Evolutionary conservation across 2,113 vertebrate species (phyloP).

Genomic region (Stigmatopora argus): DNA sequence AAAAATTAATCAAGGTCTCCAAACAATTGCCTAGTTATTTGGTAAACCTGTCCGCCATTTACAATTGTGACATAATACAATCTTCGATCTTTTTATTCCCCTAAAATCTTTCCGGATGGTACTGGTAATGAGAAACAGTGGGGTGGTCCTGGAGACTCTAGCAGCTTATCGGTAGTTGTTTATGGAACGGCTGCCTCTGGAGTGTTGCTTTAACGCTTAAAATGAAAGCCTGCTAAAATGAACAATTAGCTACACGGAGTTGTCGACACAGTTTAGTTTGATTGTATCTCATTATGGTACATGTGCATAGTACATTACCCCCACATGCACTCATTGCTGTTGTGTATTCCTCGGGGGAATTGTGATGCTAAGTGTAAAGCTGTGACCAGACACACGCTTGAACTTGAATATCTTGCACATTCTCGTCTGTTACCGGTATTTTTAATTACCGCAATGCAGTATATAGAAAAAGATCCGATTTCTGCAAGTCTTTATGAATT

Average conservation of each 20-base stretch:
- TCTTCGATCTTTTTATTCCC: background rate
- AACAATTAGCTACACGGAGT: conserved; percentile 28
- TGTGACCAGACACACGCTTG: conserved; percentile 11
- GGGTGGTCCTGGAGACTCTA: background rate
- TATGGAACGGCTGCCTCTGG: background rate
- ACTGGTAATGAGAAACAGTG: no score
- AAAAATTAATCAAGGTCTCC: no score
- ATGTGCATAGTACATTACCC: conserved; percentile 49
- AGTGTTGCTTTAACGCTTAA: background rate
- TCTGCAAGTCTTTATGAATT: background rate
- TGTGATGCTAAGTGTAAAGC: conserved; percentile 29
- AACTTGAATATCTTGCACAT: conserved; percentile 17
- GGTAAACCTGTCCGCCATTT: no score
- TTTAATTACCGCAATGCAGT: background rate
- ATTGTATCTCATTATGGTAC: conserved; percentile 50
- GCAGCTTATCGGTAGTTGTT: background rate
- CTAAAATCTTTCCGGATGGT: background rate
- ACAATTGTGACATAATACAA: background rate
- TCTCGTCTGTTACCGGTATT: background rate
- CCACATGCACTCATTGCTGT: conserved; percentile 41
- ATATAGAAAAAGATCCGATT: background rate
- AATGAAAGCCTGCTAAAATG: conserved; percentile 6
- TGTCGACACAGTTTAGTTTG: conserved; percentile 39
- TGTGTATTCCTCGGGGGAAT: conserved; percentile 42
- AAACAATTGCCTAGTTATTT: no score